These are phyloP conservation scores for Cirrhinus mrigala DNA, from an alignment of 2,797 vertebrate species.

Conservation along the genomic window DNA sequence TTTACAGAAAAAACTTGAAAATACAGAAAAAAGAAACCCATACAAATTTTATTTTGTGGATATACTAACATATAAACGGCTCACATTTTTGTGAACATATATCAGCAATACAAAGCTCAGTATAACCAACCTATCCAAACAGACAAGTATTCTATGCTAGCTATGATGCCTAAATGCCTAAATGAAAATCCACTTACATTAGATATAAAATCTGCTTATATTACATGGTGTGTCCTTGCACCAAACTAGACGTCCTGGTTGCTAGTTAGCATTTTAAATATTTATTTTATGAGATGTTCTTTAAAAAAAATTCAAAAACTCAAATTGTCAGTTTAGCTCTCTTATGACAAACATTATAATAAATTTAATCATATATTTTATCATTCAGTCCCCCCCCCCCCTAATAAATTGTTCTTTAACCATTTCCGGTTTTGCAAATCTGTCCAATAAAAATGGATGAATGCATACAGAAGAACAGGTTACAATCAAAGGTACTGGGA, in stretches of 20 bases:
- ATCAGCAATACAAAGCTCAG: not conserved
- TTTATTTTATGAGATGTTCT: no score
- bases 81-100: not conserved
- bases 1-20: no score
- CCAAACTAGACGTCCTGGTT: no score
- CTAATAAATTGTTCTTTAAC: not conserved
- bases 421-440: not conserved
- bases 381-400: not conserved
- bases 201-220: not conserved
- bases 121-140: not conserved
- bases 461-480: conserved; percentile 14
- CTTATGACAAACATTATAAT: conserved; percentile 48
- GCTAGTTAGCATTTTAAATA: not conserved
- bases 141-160: not conserved
- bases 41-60: no score
- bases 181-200: not conserved
- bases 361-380: conserved; percentile 26
- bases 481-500: conserved; percentile 14
- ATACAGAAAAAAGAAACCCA: no score
- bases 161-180: not conserved
- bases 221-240: no score
- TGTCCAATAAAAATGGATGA: not conserved
- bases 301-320: no score
- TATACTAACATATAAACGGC: no score
- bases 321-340: conserved; percentile 34